Base-by-base conservation (phyloP, 2,113 vertebrate genomes). In the Oreochromis tanganicae region DNA sequence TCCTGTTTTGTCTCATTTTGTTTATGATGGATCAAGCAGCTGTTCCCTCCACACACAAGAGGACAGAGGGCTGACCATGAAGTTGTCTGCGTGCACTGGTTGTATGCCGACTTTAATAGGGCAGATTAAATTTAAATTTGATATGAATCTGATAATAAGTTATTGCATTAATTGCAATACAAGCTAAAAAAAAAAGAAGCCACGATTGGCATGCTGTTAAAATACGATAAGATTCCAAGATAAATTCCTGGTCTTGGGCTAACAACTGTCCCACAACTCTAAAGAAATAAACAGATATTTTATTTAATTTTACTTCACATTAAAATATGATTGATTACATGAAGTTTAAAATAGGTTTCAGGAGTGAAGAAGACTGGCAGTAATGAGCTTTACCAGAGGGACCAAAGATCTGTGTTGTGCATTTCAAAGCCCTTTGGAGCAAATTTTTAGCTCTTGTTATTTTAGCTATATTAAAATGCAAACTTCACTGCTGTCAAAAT, bases 11-110 rank as follows among this genome's bases (percentile, higher is more conserved):
- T 73, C 41, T 73, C 68, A 46, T 73, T 73, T 46, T 73, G 41
- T 73, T 73, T 46, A 7, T 73, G 68, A 73, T 46, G 24, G 1
- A 7, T 48, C 14, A 48, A 75, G 14, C 41, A 75, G 68, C 68
- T 17, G 41, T 17, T 75, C 41, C 9, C 1, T 27, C 1, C 21
- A 2, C 41, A 29, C 24, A 5, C 68, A 73, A 43, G 9, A 17
- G 68, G 68, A 46, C 21, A 48, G 68, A 48, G 24, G 41, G 5
- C 38, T 46, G 13, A 10, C n/a, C 68, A 48, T 5, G 24, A 75
- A 75, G 68, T 29, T 75, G 24, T 75, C 43, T 48, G 16, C 3
- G 0, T 1, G 2, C 0, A 1, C 27, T 48, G 71, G 24, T 75
- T 75, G 27, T 50, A 5, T 75, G 71, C 71, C 0, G 0, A 75